These are phyloP conservation scores for Agriotes lineatus DNA, from an alignment of 2,888 invertebrate genomes.

Conservation along the genomic window DNA sequence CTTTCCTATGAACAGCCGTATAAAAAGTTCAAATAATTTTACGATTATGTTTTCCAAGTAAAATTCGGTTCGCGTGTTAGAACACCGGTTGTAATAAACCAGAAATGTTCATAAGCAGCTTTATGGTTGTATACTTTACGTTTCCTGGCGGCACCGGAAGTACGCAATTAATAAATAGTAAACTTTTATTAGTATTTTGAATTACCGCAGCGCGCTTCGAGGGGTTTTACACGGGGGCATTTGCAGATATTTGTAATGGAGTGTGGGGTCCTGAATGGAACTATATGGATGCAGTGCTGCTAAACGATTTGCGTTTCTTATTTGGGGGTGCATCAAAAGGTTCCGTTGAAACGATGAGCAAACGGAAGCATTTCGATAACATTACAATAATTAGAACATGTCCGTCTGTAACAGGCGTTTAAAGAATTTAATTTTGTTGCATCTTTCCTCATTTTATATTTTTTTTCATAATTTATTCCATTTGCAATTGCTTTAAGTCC, in stretches of 20 bases:
- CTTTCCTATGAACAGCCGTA: neutral
- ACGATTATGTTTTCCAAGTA: constrained; percentile 6
- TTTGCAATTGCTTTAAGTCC: no score
- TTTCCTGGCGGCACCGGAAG: constrained; percentile 45
- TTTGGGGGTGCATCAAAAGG: no score
- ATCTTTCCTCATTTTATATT: no score
- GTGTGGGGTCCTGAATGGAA: no score
- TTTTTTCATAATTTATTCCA: no score
- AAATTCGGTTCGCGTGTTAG: constrained; percentile 8
- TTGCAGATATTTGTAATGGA: neutral
- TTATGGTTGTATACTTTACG: constrained; percentile 30
- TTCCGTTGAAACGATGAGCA: no score
- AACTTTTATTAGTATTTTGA: constrained; percentile 14
- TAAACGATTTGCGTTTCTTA: no score
- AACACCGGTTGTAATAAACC: constrained; percentile 24
- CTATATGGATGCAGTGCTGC: no score
- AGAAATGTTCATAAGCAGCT: constrained; percentile 11
- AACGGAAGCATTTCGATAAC: no score
- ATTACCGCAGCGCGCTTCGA: neutral
- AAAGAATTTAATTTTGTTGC: no score
- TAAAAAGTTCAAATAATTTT: constrained; percentile 6
- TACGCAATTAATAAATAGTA: constrained; percentile 43
- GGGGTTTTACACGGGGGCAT: neutral
- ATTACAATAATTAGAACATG: no score
- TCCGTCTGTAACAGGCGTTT: no score